These are phyloP conservation scores for Cryptotis parvus DNA, from an alignment of 2,113 vertebrate genomes.

Conservation along the genomic window DNA sequence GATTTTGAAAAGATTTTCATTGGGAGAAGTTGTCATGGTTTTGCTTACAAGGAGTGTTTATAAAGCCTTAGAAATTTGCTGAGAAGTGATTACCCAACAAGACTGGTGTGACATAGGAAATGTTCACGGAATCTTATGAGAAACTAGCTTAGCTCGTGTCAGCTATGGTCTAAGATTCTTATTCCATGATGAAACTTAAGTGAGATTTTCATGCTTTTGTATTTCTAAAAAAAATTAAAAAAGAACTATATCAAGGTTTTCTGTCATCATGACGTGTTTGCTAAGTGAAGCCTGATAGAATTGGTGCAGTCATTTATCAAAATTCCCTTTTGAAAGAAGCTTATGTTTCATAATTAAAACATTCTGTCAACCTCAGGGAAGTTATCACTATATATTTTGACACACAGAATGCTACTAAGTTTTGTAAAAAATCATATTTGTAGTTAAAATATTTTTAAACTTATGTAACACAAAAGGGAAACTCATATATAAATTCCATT, in stretches of 20 bases:
- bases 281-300: constrained; percentile 9
- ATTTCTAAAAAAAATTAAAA: constrained; percentile 26
- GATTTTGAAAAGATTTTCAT: constrained; percentile 47
- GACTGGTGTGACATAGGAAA: constrained; percentile 64
- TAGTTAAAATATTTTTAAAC: neutral
- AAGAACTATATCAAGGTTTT: constrained; percentile 48
- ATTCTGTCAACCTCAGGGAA: constrained; percentile 54
- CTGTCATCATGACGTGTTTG: constrained; percentile 63
- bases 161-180: neutral
- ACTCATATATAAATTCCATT: constrained; percentile 6
- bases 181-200: constrained; percentile 50
- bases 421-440: no score
- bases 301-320: constrained; percentile 41
- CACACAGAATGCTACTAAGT: constrained; percentile 42
- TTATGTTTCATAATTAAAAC: constrained; percentile 68
- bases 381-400: constrained; percentile 64
- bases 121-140: constrained; percentile 48
- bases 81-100: constrained; percentile 18
- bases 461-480: constrained; percentile 56
- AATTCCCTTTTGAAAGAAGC: constrained; percentile 30
- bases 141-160: constrained; percentile 63
- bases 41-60: constrained; percentile 47
- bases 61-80: constrained; percentile 53
- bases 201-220: constrained; percentile 23
- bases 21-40: constrained; percentile 36